phyloP scores from a whole-genome alignment of 2,797 vertebrate genomes.

The Eptatretus atami region DNA sequence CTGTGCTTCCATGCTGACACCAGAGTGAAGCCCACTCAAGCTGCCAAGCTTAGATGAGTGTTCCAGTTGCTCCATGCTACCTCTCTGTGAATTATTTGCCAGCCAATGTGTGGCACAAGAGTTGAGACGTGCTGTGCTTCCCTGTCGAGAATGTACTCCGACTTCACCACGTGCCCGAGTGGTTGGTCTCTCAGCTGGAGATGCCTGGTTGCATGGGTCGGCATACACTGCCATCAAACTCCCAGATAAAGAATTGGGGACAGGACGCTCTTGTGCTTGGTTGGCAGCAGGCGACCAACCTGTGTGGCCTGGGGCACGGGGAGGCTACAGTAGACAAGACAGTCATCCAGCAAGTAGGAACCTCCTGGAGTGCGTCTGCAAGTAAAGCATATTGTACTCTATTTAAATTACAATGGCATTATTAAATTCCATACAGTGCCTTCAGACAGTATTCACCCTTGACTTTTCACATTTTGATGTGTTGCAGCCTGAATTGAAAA shows the following conservation, averaged over 20 bases:
- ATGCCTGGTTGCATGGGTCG: no score
- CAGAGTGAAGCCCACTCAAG: no score
- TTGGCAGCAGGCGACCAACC: background rate
- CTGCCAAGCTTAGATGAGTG: no score
- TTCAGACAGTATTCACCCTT: no score
- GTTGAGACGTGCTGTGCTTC: background rate
- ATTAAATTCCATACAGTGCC: background rate
- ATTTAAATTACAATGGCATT: background rate
- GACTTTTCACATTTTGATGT: no score
- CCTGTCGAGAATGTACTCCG: background rate
- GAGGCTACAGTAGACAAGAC: slow-evolving; percentile 41
- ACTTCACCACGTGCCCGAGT: background rate
- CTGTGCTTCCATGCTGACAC: no score
- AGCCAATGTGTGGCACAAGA: background rate
- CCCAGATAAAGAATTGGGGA: background rate
- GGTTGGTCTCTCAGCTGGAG: no score
- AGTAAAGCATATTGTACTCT: background rate
- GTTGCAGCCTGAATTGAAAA: no score
- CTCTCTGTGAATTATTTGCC: background rate
- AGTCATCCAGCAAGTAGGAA: slow-evolving; percentile 34
- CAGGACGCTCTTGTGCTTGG: background rate
- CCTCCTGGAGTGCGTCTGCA: slow-evolving; percentile 45
- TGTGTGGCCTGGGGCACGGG: slow-evolving; percentile 15
- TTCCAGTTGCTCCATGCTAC: slow-evolving; percentile 2
- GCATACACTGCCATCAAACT: background rate